Percentiles rank a stretch among this genome's conserved stretches.
These are phyloP conservation scores for Lithophane socia DNA, from an alignment of 2,888 invertebrate genomes.

Conservation along the genomic window DNA sequence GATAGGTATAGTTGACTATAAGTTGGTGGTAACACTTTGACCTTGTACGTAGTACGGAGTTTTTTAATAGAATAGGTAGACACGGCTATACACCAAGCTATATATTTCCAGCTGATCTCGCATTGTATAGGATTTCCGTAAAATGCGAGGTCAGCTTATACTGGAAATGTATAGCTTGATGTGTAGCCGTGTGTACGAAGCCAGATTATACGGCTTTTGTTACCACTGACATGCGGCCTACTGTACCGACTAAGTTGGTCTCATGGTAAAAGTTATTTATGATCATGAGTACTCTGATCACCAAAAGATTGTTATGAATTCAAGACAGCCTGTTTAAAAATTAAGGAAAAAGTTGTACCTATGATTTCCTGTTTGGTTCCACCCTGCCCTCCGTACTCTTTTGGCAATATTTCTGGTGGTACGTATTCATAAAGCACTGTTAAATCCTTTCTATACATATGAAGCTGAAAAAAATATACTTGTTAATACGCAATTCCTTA, in stretches of 20 bases:
- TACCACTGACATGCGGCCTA: not conserved
- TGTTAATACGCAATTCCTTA: not conserved
- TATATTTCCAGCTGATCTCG: no score
- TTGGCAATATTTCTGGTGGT: constrained; percentile 48
- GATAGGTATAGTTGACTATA: not conserved
- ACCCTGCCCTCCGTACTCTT: constrained; percentile 54
- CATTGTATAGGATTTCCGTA: no score
- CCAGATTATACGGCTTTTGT: not conserved
- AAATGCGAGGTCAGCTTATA: no score
- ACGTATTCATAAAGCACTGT: constrained; percentile 38
- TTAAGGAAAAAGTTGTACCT: constrained; percentile 22
- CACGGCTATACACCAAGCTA: no score
- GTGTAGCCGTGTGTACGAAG: not conserved
- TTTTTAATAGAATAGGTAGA: not conserved
- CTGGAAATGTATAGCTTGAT: no score
- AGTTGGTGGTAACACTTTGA: not conserved
- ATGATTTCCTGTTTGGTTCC: constrained; percentile 54
- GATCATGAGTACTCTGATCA: not conserved
- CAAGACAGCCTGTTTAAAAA: not conserved
- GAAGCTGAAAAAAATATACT: constrained; percentile 48
- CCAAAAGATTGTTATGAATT: not conserved
- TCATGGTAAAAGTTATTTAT: not conserved
- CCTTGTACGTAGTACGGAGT: not conserved
- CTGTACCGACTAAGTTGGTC: not conserved
- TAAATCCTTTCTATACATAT: constrained; percentile 41